Evolutionary conservation across 2,888 invertebrate species (phyloP), one percentile per base, ranked within the genome.

Genomic region (Trichopoda pennipes): DNA sequence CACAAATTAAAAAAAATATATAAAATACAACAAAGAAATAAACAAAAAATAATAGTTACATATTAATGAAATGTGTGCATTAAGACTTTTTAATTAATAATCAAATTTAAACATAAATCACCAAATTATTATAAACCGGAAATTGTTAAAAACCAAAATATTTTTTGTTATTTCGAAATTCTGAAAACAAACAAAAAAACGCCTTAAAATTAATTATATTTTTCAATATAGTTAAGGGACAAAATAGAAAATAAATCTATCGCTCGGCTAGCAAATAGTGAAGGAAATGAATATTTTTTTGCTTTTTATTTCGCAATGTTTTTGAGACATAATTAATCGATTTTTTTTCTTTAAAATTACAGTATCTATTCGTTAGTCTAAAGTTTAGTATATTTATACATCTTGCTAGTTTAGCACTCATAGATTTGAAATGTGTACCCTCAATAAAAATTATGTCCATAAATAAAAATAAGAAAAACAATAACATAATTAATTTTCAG

Each of bases 171-270:
- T 47, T 63, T 63, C 0, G 56, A 77, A 55, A 19, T 58, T 56
- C 23, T 55, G 56, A 64, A 38, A 42, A 70, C 58, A 58, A 73
- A 58, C 66, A 44, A 38, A 38, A n/a, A 68, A 78, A 73, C 78
- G 69, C 69, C 69, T 81, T 78, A 69, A 72, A 53, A 49, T 35
- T 32, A 58, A 38, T 12, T 73, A 69, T 55, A 47, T 53, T 69
- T 56, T 61, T 35, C n/a, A 44, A 58, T 51, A 38, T 19, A 63
- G 74, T 47, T 64, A 74, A 72, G 38, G 77, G 70, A 23, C 42
- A n/a, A 42, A 73, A 61, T 16, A 23, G 4, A 51, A 44, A 32
- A 14, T 6, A 68, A 68, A 28, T 35, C 3, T 35, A 21, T 44
- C 3, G 16, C 6, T 14, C 44, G 0, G 14, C 16, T n/a, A 6